Base-by-base conservation (phyloP, 2,113 vertebrate species). In the Amazona vittata region DNA sequence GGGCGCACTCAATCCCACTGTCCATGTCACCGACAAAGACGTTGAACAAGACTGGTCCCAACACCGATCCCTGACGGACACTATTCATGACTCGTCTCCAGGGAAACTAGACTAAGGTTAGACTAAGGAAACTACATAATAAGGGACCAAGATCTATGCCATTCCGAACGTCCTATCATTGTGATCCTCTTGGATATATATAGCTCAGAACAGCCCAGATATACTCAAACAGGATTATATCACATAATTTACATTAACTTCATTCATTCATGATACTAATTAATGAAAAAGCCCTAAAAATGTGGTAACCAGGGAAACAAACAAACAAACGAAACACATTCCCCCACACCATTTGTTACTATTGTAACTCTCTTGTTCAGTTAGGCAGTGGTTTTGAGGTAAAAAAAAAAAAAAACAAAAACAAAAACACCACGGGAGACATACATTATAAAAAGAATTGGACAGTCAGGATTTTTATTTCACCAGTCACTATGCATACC, bases 261-360 rank as follows among this genome's bases (percentile, higher is more conserved):
- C 15, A 81, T 83, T 91, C 12, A 65, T 57, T 89, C 10, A 26
- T 31, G 1, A 44, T 65, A 80, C 12, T n/a, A 86, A 94, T 90
- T 90, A 68, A 93, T 64, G n/a, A 39, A 89, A 90, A 90, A 83
- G 21, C 19, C 26, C 86, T 95, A 90, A 76, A 89, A 87, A 77
- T 28, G 49, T 26, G 7, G 21, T 52, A 89, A 79, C 35, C 41
- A 86, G 69, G 22, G 22, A 28, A 43, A 33, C 55, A 57, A 59
- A n/a, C 33, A 21, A 3, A n/a, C 55, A 52, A 62, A 62, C 18
- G 52, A 90, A 88, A 60, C 14, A 53, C 11, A 41, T 9, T 0
- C 7, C 7, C 31, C 19, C 11, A 33, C 8, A 21, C 9, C 25
- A 60, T 82, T 62, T 83, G 5, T 37, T 83, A 88, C 39, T 73